Percentiles rank a stretch among this genome's conserved stretches.
Evolutionary conservation across 2,797 vertebrate genomes (phyloP).

Genomic region (Sebastiscus tertius): DNA sequence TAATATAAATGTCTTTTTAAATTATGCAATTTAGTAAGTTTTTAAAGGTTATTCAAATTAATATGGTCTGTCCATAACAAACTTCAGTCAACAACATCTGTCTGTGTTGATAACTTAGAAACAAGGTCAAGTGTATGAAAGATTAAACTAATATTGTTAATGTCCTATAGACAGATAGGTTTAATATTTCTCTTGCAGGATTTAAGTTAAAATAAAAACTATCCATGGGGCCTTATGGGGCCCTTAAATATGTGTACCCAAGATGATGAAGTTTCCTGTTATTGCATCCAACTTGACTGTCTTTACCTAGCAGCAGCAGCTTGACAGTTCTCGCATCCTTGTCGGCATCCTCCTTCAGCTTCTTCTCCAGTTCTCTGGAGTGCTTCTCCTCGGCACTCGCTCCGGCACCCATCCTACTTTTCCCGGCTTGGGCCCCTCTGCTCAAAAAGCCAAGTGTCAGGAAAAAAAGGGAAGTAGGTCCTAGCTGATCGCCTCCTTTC

Average conservation of each 20-base stretch:
- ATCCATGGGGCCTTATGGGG: background rate
- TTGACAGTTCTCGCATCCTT: constrained; percentile 97
- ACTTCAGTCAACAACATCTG: background rate
- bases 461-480: constrained; percentile 65
- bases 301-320: constrained; percentile 95
- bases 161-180: background rate
- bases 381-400: constrained; percentile 96
- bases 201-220: background rate
- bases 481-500: constrained; percentile 60
- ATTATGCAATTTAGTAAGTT: background rate
- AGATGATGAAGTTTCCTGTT: background rate
- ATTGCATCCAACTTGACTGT: constrained; percentile 10
- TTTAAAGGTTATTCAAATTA: background rate
- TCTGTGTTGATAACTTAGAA: background rate
- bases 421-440: constrained; percentile 58
- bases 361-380: constrained; percentile 96
- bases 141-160: background rate
- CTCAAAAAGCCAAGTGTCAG: constrained; percentile 57
- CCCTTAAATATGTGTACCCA: constrained; percentile 5
- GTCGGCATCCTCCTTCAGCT: constrained; percentile 96
- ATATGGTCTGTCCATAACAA: background rate
- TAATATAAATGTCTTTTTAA: background rate
- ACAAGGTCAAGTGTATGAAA: background rate
- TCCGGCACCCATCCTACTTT: constrained; percentile 91
- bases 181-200: background rate